Percentiles rank a stretch among this genome's conserved stretches.
phyloP scores from a whole-genome alignment of 23 tunicate species.

The Aplidium turbinatum region DNA sequence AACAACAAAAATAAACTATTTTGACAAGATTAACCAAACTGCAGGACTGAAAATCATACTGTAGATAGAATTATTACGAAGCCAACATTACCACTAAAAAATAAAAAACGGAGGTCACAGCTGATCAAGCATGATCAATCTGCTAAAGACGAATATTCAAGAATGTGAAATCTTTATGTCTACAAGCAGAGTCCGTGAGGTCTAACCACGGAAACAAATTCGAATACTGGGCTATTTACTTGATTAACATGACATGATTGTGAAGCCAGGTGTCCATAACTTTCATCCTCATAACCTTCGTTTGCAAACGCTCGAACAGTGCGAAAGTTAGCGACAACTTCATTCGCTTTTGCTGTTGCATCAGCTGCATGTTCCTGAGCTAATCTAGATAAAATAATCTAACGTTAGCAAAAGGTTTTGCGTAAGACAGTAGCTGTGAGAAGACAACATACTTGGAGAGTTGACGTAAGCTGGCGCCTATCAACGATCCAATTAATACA shows the following conservation, averaged over 20 bases:
- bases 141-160: no score
- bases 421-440: not conserved
- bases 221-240: conserved; percentile 28
- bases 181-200: no score
- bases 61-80: no score
- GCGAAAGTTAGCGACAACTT: conserved; percentile 76
- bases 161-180: no score
- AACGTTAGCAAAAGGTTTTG: not conserved
- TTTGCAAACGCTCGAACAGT: conserved; percentile 97
- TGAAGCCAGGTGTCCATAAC: conserved; percentile 40
- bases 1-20: no score
- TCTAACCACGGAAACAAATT: no score
- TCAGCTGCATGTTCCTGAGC: conserved; percentile 76
- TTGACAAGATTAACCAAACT: no score
- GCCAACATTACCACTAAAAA: no score
- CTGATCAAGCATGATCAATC: no score
- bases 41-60: no score
- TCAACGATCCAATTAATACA: conserved; percentile 66
- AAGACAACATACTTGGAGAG: conserved; percentile 50
- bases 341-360: conserved; percentile 90
- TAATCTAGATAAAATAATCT: conserved; percentile 19
- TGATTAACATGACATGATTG: conserved; percentile 63
- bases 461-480: conserved; percentile 70
- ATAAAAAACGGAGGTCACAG: no score
- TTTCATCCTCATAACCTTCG: conserved; percentile 58